phyloP scores from a whole-genome alignment of 1,140 invertebrate genomes.

The Onthophagus taurus region DNA sequence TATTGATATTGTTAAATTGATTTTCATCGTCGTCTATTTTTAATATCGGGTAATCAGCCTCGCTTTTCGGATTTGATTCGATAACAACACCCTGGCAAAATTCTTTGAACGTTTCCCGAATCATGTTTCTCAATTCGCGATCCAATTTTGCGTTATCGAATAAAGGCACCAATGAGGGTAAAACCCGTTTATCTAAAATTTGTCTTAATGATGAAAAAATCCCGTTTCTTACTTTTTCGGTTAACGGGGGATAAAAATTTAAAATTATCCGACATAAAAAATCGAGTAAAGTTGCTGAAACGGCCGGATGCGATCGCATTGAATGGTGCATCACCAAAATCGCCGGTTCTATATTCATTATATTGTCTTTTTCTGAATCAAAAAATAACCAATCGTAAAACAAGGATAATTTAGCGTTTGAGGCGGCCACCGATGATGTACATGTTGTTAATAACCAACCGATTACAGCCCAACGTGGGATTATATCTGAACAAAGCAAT shows the following conservation, averaged over 20 bases:
- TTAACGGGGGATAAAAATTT: conserved; percentile 79
- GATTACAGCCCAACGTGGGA: conserved; percentile 96
- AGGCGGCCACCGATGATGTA: conserved; percentile 85
- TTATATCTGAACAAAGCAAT: conserved; percentile 93
- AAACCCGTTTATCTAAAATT: conserved; percentile 89
- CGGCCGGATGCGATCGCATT: conserved; percentile 89
- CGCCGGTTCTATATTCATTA: conserved; percentile 99
- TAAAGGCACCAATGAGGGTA: conserved; percentile 78
- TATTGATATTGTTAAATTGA: conserved; percentile 36
- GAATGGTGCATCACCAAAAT: conserved; percentile 98
- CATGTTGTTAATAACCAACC: conserved; percentile 96
- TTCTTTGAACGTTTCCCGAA: conserved; percentile 85
- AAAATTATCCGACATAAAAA: conserved; percentile 94
- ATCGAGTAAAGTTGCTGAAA: conserved; percentile 89
- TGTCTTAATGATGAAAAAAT: conserved; percentile 86
- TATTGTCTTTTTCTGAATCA: conserved; percentile 91
- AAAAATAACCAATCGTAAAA: conserved; percentile 99
- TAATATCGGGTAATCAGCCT: conserved; percentile 42
- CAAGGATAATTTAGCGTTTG: conserved; percentile 90
- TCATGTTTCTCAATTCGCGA: conserved; percentile 72
- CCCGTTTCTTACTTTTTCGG: conserved; percentile 77
- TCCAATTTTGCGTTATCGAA: conserved; percentile 93
- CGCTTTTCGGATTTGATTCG: too few relatives aligned
- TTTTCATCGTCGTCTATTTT: conserved; percentile 45
- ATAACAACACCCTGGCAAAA: conserved; percentile 59